Evolutionary conservation across 2,797 vertebrate genomes (phyloP).

Genomic region (Molothrus aeneus): DNA sequence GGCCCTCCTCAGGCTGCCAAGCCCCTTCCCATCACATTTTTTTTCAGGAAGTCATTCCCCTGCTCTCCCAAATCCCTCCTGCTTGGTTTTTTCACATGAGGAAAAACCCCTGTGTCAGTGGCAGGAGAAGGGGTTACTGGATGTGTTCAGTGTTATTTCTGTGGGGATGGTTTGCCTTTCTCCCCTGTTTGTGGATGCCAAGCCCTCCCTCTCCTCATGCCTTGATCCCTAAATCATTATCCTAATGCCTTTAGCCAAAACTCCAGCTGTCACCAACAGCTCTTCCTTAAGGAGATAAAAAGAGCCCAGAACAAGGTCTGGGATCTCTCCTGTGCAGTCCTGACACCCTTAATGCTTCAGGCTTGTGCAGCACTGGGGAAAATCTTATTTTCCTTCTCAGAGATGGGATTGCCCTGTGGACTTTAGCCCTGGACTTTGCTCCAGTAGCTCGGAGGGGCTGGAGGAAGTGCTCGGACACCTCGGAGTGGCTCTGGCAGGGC

Average conservation of each 20-base stretch:
- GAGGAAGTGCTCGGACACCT: neutral
- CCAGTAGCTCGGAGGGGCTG: neutral
- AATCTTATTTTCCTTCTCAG: neutral
- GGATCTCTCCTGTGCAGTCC: neutral
- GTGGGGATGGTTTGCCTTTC: neutral
- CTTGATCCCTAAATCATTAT: neutral
- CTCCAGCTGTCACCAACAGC: constrained; percentile 42
- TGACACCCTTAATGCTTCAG: neutral
- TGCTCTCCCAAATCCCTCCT: neutral
- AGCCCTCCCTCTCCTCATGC: neutral
- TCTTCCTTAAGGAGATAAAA: constrained; percentile 31
- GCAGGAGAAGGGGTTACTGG: neutral
- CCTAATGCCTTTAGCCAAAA: constrained; percentile 40
- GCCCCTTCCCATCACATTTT: neutral
- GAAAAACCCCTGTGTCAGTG: neutral
- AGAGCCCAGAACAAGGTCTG: neutral
- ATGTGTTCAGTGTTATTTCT: neutral
- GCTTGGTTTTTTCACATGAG: neutral
- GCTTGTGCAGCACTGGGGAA: neutral
- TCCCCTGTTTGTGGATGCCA: neutral
- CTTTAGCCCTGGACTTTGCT: neutral
- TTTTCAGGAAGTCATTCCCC: neutral
- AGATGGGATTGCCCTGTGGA: neutral
- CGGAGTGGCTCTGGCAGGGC: neutral
- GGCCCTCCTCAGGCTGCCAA: neutral